Percentiles rank a stretch among this genome's conserved stretches.
Evolutionary conservation across 2,888 invertebrate species (phyloP).

Genomic region (Ceriagrion tenellum): DNA sequence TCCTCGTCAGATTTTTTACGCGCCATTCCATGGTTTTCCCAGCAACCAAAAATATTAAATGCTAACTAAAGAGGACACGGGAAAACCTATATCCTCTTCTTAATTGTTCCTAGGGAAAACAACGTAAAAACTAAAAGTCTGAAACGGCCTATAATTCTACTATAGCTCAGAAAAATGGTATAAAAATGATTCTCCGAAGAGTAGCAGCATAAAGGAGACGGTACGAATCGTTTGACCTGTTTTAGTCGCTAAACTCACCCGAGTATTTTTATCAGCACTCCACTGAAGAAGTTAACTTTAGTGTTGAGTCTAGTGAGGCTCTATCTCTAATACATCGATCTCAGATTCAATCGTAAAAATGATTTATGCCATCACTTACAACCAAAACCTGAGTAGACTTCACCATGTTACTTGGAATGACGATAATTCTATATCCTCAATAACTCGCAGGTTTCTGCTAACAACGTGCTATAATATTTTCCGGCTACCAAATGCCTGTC

Average conservation of each 20-base stretch:
- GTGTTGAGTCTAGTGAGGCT: no score
- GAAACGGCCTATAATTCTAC: not conserved
- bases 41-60: slow-evolving; percentile 19
- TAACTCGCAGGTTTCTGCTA: no score
- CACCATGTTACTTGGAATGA: no score
- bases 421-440: no score
- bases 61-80: slow-evolving; percentile 4
- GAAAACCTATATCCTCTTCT: not conserved
- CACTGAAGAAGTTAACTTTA: no score
- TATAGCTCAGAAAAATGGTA: not conserved
- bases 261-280: not conserved
- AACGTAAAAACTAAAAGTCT: not conserved
- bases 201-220: not conserved
- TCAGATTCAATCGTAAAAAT: no score
- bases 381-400: no score
- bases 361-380: no score
- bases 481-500: no score
- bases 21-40: not conserved
- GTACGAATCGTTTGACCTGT: not conserved
- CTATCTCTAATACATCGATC: no score
- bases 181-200: not conserved
- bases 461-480: no score
- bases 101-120: slow-evolving; percentile 1
- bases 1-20: not conserved
- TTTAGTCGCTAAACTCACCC: not conserved